These are phyloP conservation scores for Galerucella calmariensis DNA, from an alignment of 2,888 invertebrate species.

Conservation along the genomic window DNA sequence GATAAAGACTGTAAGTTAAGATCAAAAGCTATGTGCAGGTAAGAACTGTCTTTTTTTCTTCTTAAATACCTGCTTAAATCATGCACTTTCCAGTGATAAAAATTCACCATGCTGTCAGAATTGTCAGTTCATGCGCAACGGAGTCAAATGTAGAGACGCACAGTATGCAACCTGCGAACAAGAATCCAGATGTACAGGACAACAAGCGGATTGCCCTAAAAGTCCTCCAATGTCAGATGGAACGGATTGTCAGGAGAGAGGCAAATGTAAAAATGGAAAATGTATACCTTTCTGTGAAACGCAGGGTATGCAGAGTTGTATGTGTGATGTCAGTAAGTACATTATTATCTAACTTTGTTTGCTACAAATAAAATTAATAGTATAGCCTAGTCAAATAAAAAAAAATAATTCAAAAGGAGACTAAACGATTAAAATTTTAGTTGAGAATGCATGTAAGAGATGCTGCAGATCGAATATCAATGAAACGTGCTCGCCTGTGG, in stretches of 20 bases:
- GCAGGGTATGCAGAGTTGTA: slow-evolving; percentile 91
- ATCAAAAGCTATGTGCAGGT: slow-evolving; percentile 91
- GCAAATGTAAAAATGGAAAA: slow-evolving; percentile 89
- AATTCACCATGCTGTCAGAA: slow-evolving; percentile 96
- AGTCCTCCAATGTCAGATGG: slow-evolving; percentile 89
- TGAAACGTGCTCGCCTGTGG: slow-evolving; percentile 91
- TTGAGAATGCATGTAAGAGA: slow-evolving; percentile 91
- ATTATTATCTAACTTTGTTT: not conserved
- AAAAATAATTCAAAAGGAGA: not conserved
- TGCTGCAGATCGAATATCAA: slow-evolving; percentile 93
- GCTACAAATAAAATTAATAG: too few relatives aligned
- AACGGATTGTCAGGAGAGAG: slow-evolving; percentile 90
- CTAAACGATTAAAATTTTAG: slow-evolving; percentile 66
- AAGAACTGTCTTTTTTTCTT: slow-evolving; percentile 15
- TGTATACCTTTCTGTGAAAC: slow-evolving; percentile 97
- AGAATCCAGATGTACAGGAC: slow-evolving; percentile 89
- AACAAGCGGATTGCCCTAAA: slow-evolving; percentile 82
- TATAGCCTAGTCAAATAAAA: too few relatives aligned
- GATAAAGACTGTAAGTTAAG: slow-evolving; percentile 91
- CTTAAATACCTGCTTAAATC: not conserved
- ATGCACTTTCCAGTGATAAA: slow-evolving; percentile 78
- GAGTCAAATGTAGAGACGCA: slow-evolving; percentile 89
- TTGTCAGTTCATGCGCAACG: slow-evolving; percentile 86
- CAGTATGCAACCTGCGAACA: slow-evolving; percentile 93
- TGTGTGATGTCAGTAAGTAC: slow-evolving; percentile 89